Conservation (phyloP, 2,797 vertebrate species). For the Lepilemur ruficaudatus region DNA sequence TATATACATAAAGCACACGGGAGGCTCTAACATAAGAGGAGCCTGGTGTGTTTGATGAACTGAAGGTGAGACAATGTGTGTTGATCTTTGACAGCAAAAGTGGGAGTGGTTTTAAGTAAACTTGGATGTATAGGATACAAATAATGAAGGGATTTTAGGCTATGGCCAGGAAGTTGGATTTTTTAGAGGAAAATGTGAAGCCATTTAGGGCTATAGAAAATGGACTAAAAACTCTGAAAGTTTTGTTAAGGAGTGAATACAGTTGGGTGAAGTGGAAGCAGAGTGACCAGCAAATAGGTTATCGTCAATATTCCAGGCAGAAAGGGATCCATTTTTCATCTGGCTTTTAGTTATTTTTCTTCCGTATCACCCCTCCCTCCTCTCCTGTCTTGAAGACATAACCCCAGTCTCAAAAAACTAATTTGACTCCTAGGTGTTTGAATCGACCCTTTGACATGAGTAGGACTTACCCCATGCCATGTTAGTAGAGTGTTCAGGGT, state of each 20-base stretch:
- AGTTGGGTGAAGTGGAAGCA: not conserved
- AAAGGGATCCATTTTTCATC: not conserved
- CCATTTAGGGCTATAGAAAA: not conserved
- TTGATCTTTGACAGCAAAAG: not conserved
- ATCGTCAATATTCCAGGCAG: not conserved
- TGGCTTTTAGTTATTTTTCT: not conserved
- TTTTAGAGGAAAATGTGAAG: not conserved
- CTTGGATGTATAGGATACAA: not conserved
- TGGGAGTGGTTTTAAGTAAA: not conserved
- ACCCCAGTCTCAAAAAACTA: not conserved
- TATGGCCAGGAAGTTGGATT: not conserved
- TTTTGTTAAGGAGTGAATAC: not conserved
- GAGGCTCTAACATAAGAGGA: not conserved
- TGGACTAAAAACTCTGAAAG: not conserved
- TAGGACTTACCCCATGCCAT: accelerated
- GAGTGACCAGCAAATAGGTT: not conserved
- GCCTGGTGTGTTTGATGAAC: not conserved
- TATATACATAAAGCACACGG: not conserved
- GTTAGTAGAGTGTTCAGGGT: not conserved
- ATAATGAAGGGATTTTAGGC: not conserved
- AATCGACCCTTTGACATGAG: not conserved
- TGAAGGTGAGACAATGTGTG: not conserved
- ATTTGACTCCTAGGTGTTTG: not conserved
- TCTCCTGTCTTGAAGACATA: not conserved
- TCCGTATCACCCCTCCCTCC: not conserved